A percentile compares a stretch with the other conserved stretches of the same genome.
Conservation (phyloP, 2,113 vertebrate species). For the Alosa alosa region DNA sequence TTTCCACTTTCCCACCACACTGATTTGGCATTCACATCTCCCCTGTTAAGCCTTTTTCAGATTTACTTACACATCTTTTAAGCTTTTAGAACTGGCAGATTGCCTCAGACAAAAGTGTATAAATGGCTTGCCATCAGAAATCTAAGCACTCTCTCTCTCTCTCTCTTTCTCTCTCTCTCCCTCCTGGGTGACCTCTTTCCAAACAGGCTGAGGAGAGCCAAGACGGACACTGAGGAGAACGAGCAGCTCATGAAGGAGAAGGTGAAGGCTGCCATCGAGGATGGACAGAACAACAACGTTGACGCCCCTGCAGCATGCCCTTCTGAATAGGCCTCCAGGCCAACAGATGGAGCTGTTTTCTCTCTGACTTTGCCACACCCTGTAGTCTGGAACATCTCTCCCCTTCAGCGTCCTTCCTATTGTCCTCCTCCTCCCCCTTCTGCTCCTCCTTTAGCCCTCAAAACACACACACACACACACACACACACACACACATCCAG, state of each 20-base stretch:
- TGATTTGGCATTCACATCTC: neutral
- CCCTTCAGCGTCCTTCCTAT: neutral
- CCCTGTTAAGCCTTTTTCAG: constrained; percentile 2
- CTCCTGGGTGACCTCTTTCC: constrained; percentile 12
- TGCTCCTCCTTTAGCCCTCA: neutral
- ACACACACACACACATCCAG: neutral
- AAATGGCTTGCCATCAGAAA: constrained; percentile 4
- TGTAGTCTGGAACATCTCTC: neutral
- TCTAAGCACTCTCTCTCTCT: neutral
- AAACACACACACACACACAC: neutral
- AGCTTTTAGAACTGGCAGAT: neutral
- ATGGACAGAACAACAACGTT: constrained; percentile 77
- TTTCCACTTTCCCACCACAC: neutral
- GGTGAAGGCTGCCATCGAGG: constrained; percentile 68
- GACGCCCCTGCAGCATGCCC: constrained; percentile 51
- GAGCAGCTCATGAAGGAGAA: constrained; percentile 60
- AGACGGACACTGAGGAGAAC: constrained; percentile 50
- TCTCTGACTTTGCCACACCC: neutral
- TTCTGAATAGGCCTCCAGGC: constrained; percentile 59
- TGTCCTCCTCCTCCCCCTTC: neutral
- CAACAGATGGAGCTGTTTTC: neutral
- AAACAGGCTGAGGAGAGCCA: constrained; percentile 62
- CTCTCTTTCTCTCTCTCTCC: neutral
- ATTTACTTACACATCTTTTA: constrained; percentile 15
- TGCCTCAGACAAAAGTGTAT: neutral